Evolutionary conservation across 2,113 vertebrate species (phyloP).

Genomic region (Nycticorax nycticorax): DNA sequence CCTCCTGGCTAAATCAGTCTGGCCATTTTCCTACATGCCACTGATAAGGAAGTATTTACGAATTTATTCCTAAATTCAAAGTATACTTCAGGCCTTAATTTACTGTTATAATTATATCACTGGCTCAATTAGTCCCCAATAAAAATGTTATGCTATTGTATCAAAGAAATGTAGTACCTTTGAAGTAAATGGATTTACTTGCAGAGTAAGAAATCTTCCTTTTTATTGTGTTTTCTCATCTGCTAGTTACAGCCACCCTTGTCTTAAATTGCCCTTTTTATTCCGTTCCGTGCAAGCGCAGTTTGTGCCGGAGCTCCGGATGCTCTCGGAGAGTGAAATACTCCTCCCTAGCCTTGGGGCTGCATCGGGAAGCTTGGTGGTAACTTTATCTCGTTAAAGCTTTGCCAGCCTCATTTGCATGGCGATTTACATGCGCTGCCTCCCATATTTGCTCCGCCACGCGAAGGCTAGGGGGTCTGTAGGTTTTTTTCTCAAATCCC

Average conservation of each 20-base stretch:
- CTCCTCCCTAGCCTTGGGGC: slow-evolving; percentile 15
- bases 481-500: neutral
- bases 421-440: neutral
- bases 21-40: neutral
- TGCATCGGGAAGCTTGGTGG: neutral
- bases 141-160: slow-evolving; percentile 23
- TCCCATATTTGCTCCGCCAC: neutral
- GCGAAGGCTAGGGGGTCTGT: neutral
- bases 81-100: slow-evolving; percentile 53
- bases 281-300: neutral
- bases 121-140: slow-evolving; percentile 67
- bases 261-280: slow-evolving; percentile 23
- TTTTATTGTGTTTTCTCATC: slow-evolving; percentile 13
- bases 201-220: neutral
- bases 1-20: neutral
- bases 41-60: slow-evolving; percentile 42
- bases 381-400: neutral
- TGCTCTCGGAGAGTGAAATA: neutral
- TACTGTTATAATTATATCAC: slow-evolving; percentile 58
- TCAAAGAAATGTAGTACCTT: slow-evolving; percentile 19
- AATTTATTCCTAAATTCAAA: slow-evolving; percentile 46
- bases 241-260: neutral
- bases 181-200: slow-evolving; percentile 35
- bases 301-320: neutral
- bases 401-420: slow-evolving; percentile 29